Conservation (phyloP, 2,113 vertebrate species). For the Melierax canorus region DNA sequence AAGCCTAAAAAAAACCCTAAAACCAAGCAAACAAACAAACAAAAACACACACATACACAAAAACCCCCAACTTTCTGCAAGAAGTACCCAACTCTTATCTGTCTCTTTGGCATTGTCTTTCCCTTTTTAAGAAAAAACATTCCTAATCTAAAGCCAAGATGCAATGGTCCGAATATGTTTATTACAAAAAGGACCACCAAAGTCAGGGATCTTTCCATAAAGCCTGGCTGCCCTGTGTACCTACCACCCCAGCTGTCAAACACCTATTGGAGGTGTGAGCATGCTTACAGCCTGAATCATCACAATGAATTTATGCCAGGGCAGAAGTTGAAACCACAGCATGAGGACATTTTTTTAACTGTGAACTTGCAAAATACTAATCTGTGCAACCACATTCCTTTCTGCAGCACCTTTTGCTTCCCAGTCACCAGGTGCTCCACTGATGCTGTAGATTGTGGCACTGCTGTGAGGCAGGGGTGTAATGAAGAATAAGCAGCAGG, state of each 20-base stretch:
- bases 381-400: background rate
- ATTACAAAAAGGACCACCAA: background rate
- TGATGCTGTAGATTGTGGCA: background rate
- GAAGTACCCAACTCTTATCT: background rate
- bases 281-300: background rate
- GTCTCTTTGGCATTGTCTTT: background rate
- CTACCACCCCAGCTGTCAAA: background rate
- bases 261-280: background rate
- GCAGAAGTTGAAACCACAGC: background rate
- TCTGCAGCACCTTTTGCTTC: background rate
- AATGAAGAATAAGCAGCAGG: background rate
- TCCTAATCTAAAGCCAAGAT: background rate
- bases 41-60: background rate
- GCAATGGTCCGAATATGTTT: background rate
- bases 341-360: fast-evolving
- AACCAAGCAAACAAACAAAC: background rate
- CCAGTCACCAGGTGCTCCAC: background rate
- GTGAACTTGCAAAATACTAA: background rate
- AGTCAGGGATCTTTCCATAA: background rate
- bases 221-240: background rate
- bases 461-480: background rate
- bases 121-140: background rate
- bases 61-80: background rate
- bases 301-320: background rate
- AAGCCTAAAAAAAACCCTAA: background rate